Evolutionary conservation across 2,888 invertebrate species (phyloP).

Genomic region (Euphydryas editha): DNA sequence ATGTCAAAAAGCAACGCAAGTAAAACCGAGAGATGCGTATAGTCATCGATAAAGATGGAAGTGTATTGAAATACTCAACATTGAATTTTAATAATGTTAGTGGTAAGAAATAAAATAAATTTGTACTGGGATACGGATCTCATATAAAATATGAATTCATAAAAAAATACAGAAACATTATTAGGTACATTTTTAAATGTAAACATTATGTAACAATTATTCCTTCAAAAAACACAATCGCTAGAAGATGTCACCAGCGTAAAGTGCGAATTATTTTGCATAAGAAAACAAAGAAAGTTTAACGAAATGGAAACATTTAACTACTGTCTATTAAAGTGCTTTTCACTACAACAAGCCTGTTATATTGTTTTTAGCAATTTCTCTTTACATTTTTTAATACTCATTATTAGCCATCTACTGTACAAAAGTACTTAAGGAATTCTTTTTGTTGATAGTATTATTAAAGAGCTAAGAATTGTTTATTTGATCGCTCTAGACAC

Average conservation of each 20-base stretch:
- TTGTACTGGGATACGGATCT: no score
- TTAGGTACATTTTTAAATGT: neutral
- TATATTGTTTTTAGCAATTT: conserved; percentile 1
- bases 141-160: neutral
- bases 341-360: neutral
- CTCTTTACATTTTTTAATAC: neutral
- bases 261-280: conserved; percentile 11
- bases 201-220: neutral
- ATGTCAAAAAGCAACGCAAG: no score
- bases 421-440: neutral
- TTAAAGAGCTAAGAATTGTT: no score
- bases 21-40: no score
- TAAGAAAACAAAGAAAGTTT: neutral
- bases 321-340: neutral
- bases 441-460: neutral
- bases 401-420: neutral
- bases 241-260: conserved; percentile 5
- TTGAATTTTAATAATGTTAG: no score
- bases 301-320: neutral
- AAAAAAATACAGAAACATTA: neutral
- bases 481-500: no score
- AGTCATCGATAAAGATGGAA: no score
- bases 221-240: neutral
- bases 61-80: no score
- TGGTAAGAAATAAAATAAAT: neutral